phyloP scores from a whole-genome alignment of 2,888 invertebrate species.

The Ormyrus thymus region DNA sequence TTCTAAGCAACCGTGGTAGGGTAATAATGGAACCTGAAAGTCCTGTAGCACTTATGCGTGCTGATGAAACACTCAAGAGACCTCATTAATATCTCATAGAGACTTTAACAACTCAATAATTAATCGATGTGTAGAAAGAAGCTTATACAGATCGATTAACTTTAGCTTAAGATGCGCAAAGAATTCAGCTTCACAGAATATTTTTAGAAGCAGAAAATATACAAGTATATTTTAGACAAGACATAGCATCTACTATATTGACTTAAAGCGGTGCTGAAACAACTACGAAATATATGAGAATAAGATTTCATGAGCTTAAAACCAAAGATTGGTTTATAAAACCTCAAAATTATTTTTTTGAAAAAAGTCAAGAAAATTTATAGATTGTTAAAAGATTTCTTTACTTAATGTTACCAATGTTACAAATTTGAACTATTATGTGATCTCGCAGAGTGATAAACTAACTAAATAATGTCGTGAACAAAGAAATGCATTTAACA shows the following conservation, averaged over 20 bases:
- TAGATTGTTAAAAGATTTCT: constrained; percentile 23
- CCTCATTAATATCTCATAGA: constrained; percentile 65
- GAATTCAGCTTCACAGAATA: constrained; percentile 44
- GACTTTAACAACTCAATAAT: constrained; percentile 21
- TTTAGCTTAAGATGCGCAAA: constrained; percentile 31
- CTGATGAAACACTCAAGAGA: constrained; percentile 68
- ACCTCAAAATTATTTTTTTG: constrained; percentile 55
- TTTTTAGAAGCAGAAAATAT: constrained; percentile 44
- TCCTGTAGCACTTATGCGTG: constrained; percentile 62
- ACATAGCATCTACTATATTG: constrained; percentile 29
- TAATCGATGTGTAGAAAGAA: constrained; percentile 35
- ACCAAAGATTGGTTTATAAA: constrained; percentile 56
- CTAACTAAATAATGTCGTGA: constrained; percentile 36
- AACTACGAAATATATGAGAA: constrained; percentile 19
- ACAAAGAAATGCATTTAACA: constrained; percentile 50
- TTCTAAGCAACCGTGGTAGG: constrained; percentile 81
- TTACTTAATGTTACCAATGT: constrained; percentile 35
- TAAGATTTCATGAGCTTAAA: constrained; percentile 49
- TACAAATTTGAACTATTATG: constrained; percentile 37
- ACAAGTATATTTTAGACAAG: constrained; percentile 46
- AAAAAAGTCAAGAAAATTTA: constrained; percentile 31
- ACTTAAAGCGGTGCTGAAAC: constrained; percentile 16
- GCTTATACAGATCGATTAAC: constrained; percentile 19
- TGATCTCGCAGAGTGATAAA: constrained; percentile 41
- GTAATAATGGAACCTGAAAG: constrained; percentile 66